phyloP scores from a whole-genome alignment of 2,797 vertebrate species.

The Rhynchotus rufescens region DNA sequence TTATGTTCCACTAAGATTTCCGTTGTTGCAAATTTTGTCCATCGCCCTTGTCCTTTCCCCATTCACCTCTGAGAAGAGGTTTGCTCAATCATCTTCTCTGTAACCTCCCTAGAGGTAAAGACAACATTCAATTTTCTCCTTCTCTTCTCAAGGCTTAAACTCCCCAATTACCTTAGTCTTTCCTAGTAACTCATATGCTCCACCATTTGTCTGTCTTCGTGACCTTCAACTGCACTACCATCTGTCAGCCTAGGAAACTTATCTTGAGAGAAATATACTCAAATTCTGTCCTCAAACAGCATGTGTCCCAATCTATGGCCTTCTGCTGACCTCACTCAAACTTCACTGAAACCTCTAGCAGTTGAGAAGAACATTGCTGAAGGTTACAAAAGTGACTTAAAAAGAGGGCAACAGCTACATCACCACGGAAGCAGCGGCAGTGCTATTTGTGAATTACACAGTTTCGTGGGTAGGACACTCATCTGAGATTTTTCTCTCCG shows the following conservation, averaged over 20 bases:
- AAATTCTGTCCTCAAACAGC: not conserved
- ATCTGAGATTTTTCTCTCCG: not conserved
- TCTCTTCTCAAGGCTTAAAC: not conserved
- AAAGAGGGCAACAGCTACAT: not conserved
- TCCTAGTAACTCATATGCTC: not conserved
- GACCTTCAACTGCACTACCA: not conserved
- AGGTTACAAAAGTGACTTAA: not conserved
- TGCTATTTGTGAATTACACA: not conserved
- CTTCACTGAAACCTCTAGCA: not conserved
- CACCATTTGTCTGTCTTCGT: not conserved
- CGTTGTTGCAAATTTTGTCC: not conserved
- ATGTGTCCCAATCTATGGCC: not conserved
- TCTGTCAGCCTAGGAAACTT: not conserved
- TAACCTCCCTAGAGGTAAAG: not conserved
- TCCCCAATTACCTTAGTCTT: not conserved
- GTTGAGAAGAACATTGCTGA: not conserved
- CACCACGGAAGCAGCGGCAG: accelerated
- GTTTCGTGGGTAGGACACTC: not conserved
- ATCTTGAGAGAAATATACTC: not conserved
- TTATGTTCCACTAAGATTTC: not conserved
- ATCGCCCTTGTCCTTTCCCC: not conserved
- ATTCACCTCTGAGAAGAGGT: not conserved
- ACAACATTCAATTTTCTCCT: not conserved
- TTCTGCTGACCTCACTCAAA: not conserved
- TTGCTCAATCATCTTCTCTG: not conserved